A percentile compares a stretch with the other conserved stretches of the same genome.
Conservation (phyloP, 2,888 invertebrate genomes). For the Scelioninae gen. 2 region DNA sequence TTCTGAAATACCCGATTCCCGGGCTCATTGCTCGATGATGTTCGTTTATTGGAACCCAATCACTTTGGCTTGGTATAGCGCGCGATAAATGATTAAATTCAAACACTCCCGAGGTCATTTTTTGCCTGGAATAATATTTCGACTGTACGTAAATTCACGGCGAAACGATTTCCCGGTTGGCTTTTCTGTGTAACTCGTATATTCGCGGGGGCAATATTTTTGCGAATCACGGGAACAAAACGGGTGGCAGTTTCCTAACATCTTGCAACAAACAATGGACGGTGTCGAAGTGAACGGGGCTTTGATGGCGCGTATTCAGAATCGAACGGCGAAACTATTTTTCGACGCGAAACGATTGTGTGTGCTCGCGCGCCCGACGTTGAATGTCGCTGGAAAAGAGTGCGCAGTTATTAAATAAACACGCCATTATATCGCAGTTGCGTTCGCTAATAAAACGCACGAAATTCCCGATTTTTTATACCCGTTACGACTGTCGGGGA, state of each 20-base stretch:
- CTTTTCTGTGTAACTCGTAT: constrained; percentile 21
- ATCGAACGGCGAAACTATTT: constrained; percentile 49
- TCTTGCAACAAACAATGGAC: constrained; percentile 48
- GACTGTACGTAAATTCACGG: neutral
- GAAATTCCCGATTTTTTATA: constrained; percentile 16
- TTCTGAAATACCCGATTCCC: too few relatives aligned
- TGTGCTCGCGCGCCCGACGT: constrained; percentile 25
- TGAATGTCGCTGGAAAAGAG: constrained; percentile 31
- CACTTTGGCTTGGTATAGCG: too few relatives aligned
- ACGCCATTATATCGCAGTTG: constrained; percentile 37
- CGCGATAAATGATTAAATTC: too few relatives aligned
- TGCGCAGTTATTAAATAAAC: constrained; percentile 52
- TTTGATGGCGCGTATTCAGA: constrained; percentile 44
- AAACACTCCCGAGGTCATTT: too few relatives aligned
- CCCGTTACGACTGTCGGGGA: neutral
- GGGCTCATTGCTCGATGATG: too few relatives aligned
- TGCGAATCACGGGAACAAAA: constrained; percentile 37
- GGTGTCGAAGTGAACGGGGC: constrained; percentile 41
- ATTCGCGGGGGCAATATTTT: constrained; percentile 31
- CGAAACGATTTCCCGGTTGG: constrained; percentile 1
- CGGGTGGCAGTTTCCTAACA: constrained; percentile 40
- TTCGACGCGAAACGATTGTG: constrained; percentile 42
- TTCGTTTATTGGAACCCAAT: too few relatives aligned
- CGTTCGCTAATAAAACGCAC: constrained; percentile 21
- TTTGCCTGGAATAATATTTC: too few relatives aligned